phyloP scores from a whole-genome alignment of 1,140 invertebrate genomes.

The Arctopsyche grandis region DNA sequence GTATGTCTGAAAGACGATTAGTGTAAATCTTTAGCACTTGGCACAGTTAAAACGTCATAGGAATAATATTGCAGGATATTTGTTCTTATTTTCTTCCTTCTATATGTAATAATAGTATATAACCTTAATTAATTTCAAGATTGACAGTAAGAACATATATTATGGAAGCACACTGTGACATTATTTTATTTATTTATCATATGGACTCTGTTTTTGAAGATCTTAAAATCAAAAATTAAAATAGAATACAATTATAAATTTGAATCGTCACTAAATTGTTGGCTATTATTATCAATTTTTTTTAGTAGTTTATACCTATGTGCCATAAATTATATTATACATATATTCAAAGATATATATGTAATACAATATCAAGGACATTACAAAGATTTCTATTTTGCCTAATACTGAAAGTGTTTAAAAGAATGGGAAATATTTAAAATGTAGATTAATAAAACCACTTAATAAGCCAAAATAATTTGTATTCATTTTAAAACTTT shows the following conservation, averaged over 20 bases:
- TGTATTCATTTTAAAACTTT: background rate
- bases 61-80: conserved; percentile 27
- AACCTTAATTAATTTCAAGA: conserved; percentile 21
- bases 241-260: background rate
- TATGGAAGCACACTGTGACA: conserved; percentile 37
- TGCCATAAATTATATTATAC: background rate
- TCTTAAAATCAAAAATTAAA: conserved; percentile 6
- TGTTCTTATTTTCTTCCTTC: conserved; percentile 1
- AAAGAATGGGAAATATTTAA: too few relatives aligned
- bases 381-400: too few relatives aligned
- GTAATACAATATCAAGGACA: background rate
- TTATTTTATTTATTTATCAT: conserved; percentile 14
- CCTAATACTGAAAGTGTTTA: too few relatives aligned
- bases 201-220: conserved; percentile 18
- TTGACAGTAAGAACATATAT: conserved; percentile 26
- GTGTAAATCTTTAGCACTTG: conserved; percentile 25
- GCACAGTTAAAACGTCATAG: conserved; percentile 25
- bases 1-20: background rate
- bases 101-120: background rate
- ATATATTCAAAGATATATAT: background rate
- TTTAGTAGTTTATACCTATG: background rate
- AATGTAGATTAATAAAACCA: background rate
- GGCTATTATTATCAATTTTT: background rate
- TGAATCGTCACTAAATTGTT: conserved; percentile 16
- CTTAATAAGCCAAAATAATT: background rate